Evolutionary conservation across 2,113 vertebrate genomes (phyloP).

Genomic region (Trachemys scripta): DNA sequence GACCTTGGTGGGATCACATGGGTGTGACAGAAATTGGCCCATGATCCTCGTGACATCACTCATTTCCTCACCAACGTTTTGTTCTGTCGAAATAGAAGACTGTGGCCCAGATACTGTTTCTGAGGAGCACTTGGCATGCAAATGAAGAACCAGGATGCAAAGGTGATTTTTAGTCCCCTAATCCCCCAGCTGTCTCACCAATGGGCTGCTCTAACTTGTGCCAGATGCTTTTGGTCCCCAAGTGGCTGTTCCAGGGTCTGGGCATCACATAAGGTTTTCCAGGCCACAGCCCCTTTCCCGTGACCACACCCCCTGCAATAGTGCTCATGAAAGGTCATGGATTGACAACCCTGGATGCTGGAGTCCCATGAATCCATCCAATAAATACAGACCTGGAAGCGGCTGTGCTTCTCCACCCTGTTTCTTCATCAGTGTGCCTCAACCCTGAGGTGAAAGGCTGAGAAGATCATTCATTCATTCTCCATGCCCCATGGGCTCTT

Average conservation of each 20-base stretch:
- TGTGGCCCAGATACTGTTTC: rapidly evolving
- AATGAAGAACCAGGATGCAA: neutral
- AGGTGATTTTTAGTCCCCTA: neutral
- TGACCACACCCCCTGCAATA: neutral
- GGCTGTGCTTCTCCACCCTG: neutral
- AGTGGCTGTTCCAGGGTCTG: conserved; percentile 27
- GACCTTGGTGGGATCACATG: neutral
- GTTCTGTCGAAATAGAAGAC: neutral
- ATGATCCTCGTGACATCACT: neutral
- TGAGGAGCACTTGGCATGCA: neutral
- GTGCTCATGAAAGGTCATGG: neutral
- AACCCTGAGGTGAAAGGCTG: rapidly evolving
- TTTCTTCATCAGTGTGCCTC: neutral
- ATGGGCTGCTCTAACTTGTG: neutral
- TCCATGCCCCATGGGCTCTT: neutral
- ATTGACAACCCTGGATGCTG: neutral
- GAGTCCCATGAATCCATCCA: neutral
- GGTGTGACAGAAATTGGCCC: rapidly evolving
- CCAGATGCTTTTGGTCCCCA: neutral
- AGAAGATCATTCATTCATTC: neutral
- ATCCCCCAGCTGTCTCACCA: no score
- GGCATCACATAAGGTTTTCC: neutral
- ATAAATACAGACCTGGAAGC: neutral
- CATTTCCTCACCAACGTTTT: neutral
- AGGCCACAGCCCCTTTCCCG: neutral